phyloP scores from a whole-genome alignment of 1,140 invertebrate genomes.

The Bombus terrestris region DNA sequence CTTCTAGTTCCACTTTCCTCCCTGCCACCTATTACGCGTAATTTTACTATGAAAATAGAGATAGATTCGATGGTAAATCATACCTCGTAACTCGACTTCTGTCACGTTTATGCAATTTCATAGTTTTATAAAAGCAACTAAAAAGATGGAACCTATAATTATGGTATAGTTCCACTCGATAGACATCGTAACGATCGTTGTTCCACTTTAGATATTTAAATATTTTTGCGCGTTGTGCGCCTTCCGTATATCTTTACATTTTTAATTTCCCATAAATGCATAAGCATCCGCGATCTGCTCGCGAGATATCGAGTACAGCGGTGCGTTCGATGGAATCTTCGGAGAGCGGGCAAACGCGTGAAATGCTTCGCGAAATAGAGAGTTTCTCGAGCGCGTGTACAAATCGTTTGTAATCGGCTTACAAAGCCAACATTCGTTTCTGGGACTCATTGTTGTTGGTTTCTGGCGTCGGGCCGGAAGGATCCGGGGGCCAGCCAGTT shows the following conservation, averaged over 20 bases:
- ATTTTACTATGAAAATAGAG: neutral
- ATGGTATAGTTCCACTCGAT: neutral
- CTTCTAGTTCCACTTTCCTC: neutral
- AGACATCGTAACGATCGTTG: neutral
- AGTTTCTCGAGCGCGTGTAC: constrained; percentile 73
- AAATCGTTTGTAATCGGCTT: constrained; percentile 81
- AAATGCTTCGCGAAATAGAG: constrained; percentile 32
- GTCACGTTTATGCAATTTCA: neutral
- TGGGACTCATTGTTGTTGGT: constrained; percentile 48
- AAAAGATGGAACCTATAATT: neutral
- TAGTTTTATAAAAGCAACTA: neutral
- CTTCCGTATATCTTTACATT: neutral
- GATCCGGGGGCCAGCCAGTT: constrained; percentile 59
- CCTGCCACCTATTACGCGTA: neutral
- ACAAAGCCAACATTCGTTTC: constrained; percentile 69
- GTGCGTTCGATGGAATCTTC: too few relatives aligned
- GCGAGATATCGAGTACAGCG: neutral
- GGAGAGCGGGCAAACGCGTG: constrained; percentile 33
- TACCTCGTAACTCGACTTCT: too few relatives aligned
- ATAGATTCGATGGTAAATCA: too few relatives aligned
- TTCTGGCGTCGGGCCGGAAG: constrained; percentile 40
- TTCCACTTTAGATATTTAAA: neutral
- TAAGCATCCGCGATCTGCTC: neutral
- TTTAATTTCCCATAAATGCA: neutral
- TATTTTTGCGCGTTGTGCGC: neutral